Base-by-base conservation (phyloP, 2,888 invertebrate genomes). In the Meta bourneti region DNA sequence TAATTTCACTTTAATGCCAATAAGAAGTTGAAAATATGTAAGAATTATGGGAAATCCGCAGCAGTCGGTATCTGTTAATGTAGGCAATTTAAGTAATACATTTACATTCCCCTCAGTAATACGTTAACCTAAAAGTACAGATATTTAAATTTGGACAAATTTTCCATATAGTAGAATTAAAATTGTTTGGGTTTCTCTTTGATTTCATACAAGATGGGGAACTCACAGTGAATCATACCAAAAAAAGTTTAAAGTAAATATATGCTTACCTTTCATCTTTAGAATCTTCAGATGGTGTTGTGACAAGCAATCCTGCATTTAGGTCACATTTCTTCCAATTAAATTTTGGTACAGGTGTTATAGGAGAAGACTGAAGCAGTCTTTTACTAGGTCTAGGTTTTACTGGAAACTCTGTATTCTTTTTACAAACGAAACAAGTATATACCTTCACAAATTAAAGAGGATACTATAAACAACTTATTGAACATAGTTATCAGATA, bases 291-390 rank as follows among this genome's bases (percentile, higher is more conserved):
- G 84, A n/a, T n/a, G n/a, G 52, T 51, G 49, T 49, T 61, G 19
- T 70, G 7, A 90, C 70, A 7, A 90, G 80, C 51, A 90, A 74
- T 70, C 90, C 90, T 72, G 90, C 90, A 90, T 85, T 85, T 13
- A 90, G 51, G 20, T 85, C 80, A n/a, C 79, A 61, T 70, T 85
- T 90, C 69, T 85, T 85, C 6, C 7, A 19, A 20, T 78, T 79
- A 7, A 90, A 72, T 71, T 72, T 84, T 54, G 72, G 20, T 54
- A 52, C 19, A 7, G 79, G 54, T 19, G 61, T 49, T 9, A 8
- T 81, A 13, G 34, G 71, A 8, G 34, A 9, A 7, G 48, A 11
- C 1, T 52, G 16, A 0, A 70, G 19, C 11, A 51, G 1, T 7
- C n/a, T 52, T 49, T n/a, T 51, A 20, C 61, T 51, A 34, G 34